Conservation (phyloP, 1,140 invertebrate species). For the Drosophila hydei region DNA sequence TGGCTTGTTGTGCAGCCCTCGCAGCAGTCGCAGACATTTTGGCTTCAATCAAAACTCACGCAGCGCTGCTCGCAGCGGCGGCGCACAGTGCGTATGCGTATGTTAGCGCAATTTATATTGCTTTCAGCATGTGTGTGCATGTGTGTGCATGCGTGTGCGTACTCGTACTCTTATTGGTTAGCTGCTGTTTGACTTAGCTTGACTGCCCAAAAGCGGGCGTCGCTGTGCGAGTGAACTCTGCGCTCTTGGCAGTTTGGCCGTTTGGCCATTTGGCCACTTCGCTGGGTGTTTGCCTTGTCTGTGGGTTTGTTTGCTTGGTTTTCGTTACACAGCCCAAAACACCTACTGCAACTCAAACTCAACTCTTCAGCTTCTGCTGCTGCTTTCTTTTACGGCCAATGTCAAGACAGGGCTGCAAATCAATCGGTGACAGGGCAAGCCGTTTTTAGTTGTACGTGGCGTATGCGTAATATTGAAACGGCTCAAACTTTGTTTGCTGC, state of each 20-base stretch:
- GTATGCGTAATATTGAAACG: conserved; percentile 45
- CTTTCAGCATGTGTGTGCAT: conserved; percentile 28
- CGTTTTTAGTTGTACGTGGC: neutral
- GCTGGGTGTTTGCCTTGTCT: conserved; percentile 41
- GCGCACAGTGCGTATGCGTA: conserved; percentile 48
- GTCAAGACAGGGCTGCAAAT: conserved; percentile 47
- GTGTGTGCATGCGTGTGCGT: conserved; percentile 15
- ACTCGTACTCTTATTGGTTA: conserved; percentile 3
- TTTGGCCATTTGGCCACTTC: conserved; percentile 40
- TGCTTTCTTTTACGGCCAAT: conserved; percentile 29
- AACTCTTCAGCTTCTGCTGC: conserved; percentile 36
- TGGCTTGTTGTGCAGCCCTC: conserved; percentile 31
- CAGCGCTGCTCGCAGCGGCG: conserved; percentile 22
- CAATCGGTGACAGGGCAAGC: conserved; percentile 20
- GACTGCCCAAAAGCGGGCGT: conserved; percentile 28
- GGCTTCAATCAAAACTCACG: conserved; percentile 50
- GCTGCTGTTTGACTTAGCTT: conserved; percentile 45
- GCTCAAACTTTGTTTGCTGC: conserved; percentile 35
- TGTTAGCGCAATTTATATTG: conserved; percentile 51
- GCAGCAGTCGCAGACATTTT: conserved; percentile 39
- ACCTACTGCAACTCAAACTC: conserved; percentile 37
- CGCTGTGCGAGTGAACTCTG: conserved; percentile 24
- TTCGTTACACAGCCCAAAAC: conserved; percentile 18
- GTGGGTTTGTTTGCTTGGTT: conserved; percentile 45
- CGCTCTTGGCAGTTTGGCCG: conserved; percentile 31